Conservation (phyloP, 2,113 vertebrate species). For the Pygoscelis adeliae region DNA sequence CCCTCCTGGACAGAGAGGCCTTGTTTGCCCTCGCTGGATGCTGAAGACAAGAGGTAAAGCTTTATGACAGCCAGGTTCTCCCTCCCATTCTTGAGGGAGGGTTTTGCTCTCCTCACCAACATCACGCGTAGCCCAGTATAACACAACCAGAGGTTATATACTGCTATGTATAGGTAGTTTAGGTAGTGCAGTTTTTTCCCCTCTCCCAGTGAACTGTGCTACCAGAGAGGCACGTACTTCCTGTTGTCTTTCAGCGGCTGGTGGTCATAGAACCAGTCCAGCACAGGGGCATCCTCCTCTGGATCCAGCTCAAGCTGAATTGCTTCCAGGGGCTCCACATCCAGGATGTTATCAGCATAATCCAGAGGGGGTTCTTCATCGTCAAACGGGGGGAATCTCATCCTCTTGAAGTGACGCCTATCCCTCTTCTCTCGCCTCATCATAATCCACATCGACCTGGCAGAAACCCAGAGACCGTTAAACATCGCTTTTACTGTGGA, state of each 20-base stretch:
- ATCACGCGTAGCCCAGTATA: not conserved
- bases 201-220: not conserved
- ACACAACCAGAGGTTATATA: not conserved
- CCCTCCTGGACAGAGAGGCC: not conserved
- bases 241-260: slow-evolving; percentile 91
- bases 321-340: slow-evolving; percentile 96
- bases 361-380: slow-evolving; percentile 96
- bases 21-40: not conserved
- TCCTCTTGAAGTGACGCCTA: slow-evolving; percentile 95
- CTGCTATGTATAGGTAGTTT: not conserved
- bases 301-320: slow-evolving; percentile 96
- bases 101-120: not conserved
- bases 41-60: not conserved
- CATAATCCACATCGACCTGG: slow-evolving; percentile 99
- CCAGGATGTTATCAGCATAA: slow-evolving; percentile 97
- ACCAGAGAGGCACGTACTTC: slow-evolving; percentile 77
- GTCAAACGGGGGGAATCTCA: slow-evolving; percentile 97
- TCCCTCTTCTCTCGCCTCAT: slow-evolving; percentile 98
- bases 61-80: not conserved
- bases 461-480: not conserved
- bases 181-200: rapidly evolving
- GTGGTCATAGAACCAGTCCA: slow-evolving; percentile 98
- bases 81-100: not conserved
- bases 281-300: slow-evolving; percentile 90
- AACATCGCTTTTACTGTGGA: rapidly evolving